Evolutionary conservation across 2,888 invertebrate genomes (phyloP).

Genomic region (Tetanocera ferruginea): DNA sequence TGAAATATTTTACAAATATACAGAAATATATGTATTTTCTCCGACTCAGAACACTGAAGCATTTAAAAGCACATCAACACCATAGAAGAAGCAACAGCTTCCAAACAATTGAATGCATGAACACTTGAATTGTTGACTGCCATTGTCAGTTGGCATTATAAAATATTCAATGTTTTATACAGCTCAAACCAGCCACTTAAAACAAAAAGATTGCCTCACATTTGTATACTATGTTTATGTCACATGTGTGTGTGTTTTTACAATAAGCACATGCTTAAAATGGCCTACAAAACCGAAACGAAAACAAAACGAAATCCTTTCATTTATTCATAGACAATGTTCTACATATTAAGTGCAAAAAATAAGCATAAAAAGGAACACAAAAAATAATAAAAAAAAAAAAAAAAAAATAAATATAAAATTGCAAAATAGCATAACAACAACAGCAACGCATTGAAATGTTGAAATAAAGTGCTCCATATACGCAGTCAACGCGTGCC

Average conservation of each 20-base stretch:
- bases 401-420: slow-evolving; percentile 7
- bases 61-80: too few relatives aligned
- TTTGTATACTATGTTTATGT: not conserved
- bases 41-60: too few relatives aligned
- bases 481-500: not conserved
- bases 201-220: not conserved
- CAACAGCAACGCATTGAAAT: not conserved
- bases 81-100: too few relatives aligned
- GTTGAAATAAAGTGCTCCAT: not conserved
- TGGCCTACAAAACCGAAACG: slow-evolving; percentile 34
- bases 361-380: not conserved
- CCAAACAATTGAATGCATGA: too few relatives aligned
- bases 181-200: not conserved
- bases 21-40: too few relatives aligned
- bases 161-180: too few relatives aligned
- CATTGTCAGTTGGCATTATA: too few relatives aligned
- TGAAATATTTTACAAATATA: too few relatives aligned
- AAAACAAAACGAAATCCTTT: slow-evolving; percentile 16
- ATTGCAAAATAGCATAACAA: not conserved
- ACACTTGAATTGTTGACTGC: too few relatives aligned
- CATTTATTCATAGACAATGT: slow-evolving; percentile 19
- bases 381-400: slow-evolving; percentile 9
- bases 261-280: slow-evolving; percentile 17
- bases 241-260: not conserved
- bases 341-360: not conserved